Evolutionary conservation across 2,113 vertebrate species (phyloP).

Genomic region (Melanostigma gelatinosum): DNA sequence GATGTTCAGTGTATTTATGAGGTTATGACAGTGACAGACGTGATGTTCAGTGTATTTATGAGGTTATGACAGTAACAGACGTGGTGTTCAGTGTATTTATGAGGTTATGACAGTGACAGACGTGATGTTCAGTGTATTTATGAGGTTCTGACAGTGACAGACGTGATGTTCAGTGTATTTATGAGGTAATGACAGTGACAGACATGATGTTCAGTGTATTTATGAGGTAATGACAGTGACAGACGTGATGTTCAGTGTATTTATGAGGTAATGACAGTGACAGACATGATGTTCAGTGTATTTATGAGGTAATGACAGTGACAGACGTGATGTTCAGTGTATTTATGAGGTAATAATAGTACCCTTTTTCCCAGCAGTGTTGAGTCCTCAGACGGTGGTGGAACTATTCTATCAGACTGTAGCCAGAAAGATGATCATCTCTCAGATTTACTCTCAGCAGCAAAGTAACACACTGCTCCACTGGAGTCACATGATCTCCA

Average conservation of each 20-base stretch:
- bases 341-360: not conserved
- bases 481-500: conserved; percentile 90
- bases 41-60: too few relatives aligned
- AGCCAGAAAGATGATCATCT: conserved; percentile 87
- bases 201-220: not conserved
- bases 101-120: not conserved
- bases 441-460: conserved; percentile 87
- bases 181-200: not conserved
- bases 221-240: not conserved
- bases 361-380: conserved; percentile 70
- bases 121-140: not conserved
- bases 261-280: not conserved
- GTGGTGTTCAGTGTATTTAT: too few relatives aligned
- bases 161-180: not conserved
- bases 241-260: not conserved
- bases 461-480: conserved; percentile 79
- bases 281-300: too few relatives aligned
- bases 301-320: not conserved
- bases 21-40: too few relatives aligned
- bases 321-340: not conserved
- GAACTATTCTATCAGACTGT: conserved; percentile 95
- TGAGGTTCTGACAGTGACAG: not conserved
- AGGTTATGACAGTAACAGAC: too few relatives aligned
- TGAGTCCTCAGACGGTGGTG: conserved; percentile 90
- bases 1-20: too few relatives aligned